A percentile compares a stretch with the other conserved stretches of the same genome.
Evolutionary conservation across 2,797 vertebrate genomes (phyloP).

Genomic region (Cephalopachus bancanus): DNA sequence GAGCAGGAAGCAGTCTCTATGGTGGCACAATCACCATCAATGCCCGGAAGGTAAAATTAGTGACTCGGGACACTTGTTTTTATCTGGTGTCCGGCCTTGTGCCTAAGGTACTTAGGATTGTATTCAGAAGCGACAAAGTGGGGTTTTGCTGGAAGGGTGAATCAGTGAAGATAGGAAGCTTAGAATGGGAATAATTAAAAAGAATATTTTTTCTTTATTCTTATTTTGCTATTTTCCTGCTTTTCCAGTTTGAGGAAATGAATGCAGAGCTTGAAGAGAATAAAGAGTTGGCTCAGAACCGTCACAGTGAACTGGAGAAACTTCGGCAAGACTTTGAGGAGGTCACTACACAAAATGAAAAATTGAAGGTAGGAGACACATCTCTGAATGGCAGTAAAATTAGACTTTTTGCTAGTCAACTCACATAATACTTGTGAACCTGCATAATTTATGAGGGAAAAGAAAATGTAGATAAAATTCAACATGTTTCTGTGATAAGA

Average conservation of each 20-base stretch:
- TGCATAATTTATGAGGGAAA: background rate
- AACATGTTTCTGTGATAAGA: background rate
- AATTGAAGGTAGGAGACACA: conserved; percentile 91
- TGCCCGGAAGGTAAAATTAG: conserved; percentile 93
- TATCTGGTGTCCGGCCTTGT: background rate
- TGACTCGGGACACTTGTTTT: accelerated
- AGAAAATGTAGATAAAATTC: background rate
- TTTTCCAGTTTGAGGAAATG: conserved; percentile 97
- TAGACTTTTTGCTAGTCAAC: background rate
- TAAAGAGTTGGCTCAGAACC: conserved; percentile 96
- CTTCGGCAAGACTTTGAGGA: conserved; percentile 95
- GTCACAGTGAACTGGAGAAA: conserved; percentile 95
- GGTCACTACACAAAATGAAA: conserved; percentile 95
- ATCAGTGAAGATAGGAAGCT: background rate
- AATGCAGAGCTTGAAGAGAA: conserved; percentile 98
- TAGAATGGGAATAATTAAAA: background rate
- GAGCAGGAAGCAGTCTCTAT: conserved; percentile 96
- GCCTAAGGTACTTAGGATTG: background rate
- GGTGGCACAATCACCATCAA: conserved; percentile 98
- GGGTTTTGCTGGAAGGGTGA: background rate
- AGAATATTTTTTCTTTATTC: background rate
- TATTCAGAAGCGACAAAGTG: background rate
- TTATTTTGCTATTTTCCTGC: conserved; percentile 19
- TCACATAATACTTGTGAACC: background rate
- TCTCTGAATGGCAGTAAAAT: background rate